Percentiles rank a stretch among this genome's conserved stretches.
Evolutionary conservation across 2,888 invertebrate genomes (phyloP).

Genomic region (Lamellibrachia columna): DNA sequence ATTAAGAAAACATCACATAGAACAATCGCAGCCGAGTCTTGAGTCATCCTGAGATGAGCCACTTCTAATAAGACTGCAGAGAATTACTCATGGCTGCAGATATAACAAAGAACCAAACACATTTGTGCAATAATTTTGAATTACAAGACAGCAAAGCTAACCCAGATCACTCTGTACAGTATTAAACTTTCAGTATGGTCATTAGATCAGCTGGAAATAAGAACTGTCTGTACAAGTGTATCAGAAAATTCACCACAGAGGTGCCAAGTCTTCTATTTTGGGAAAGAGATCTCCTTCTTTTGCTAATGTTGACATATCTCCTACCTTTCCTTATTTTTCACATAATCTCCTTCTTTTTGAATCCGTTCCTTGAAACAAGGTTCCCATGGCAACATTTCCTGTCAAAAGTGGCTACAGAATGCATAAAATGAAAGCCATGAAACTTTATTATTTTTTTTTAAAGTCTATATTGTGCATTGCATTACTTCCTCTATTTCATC

Average conservation of each 20-base stretch:
- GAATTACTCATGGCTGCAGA: background rate
- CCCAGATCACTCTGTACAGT: background rate
- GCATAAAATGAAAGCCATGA: no score
- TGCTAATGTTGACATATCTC: no score
- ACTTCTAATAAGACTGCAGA: background rate
- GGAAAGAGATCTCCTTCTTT: no score
- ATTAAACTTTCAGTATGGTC: background rate
- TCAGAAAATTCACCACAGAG: background rate
- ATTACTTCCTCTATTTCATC: no score
- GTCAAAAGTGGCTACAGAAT: no score
- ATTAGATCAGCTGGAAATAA: background rate
- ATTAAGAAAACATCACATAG: background rate
- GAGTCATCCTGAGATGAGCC: background rate
- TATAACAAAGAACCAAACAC: background rate
- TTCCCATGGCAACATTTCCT: no score
- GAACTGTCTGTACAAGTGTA: background rate
- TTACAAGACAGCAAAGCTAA: background rate
- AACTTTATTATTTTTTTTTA: no score
- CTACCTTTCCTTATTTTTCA: no score
- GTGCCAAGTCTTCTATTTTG: no score
- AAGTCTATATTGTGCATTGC: no score
- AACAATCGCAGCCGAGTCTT: background rate
- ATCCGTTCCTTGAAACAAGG: no score
- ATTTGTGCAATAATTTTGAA: background rate
- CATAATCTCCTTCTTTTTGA: no score